Percentiles rank a stretch among this genome's conserved stretches.
Conservation (phyloP, 2,113 vertebrate species). For the Lycaon pictus region DNA sequence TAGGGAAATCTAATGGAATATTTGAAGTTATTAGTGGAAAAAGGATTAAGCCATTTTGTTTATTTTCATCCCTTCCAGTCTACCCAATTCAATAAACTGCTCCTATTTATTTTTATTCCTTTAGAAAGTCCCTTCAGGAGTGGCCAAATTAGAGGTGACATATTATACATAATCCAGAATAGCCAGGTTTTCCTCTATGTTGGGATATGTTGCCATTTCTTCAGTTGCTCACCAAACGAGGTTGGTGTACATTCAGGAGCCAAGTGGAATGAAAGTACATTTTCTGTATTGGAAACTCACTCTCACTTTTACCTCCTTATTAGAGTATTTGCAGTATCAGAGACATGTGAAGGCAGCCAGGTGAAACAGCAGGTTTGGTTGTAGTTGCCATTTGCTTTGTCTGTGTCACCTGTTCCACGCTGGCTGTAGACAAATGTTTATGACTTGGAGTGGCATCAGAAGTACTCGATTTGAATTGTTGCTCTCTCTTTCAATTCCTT, state of each 20-base stretch:
- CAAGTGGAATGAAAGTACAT: neutral
- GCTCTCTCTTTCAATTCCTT: neutral
- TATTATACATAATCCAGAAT: neutral
- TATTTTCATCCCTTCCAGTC: neutral
- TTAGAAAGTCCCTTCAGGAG: neutral
- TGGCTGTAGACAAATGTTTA: neutral
- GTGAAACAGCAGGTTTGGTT: neutral
- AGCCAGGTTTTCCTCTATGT: neutral
- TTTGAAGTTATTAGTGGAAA: slow-evolving; percentile 7
- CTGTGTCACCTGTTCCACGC: neutral
- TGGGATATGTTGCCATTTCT: neutral
- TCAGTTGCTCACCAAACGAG: neutral
- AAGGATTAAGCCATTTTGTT: neutral
- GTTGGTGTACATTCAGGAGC: neutral
- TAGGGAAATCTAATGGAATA: neutral
- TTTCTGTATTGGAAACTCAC: neutral
- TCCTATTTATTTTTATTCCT: slow-evolving; percentile 30
- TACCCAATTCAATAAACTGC: neutral
- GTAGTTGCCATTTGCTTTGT: neutral
- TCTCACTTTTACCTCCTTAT: neutral
- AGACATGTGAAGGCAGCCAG: neutral
- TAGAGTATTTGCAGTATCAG: neutral
- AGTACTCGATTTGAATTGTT: neutral
- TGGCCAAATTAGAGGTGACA: neutral
- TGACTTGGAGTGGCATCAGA: neutral